These are phyloP conservation scores for Cetoscarus ocellatus DNA, from an alignment of 2,797 vertebrate species.

Conservation along the genomic window DNA sequence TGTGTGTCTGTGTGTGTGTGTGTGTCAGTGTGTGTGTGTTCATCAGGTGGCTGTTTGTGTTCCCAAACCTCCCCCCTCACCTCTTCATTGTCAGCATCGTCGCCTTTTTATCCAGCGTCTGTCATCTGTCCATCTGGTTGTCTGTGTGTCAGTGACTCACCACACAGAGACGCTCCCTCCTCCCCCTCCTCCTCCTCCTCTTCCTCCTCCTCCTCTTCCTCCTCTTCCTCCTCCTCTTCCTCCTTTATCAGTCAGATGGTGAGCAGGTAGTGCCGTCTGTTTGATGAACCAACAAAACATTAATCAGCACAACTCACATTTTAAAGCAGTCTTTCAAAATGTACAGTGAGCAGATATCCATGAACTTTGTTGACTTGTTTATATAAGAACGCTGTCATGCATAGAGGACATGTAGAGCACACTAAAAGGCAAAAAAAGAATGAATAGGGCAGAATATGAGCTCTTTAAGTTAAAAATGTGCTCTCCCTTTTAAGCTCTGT, in stretches of 20 bases:
- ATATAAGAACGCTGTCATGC: no score
- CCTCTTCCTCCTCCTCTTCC: conserved; percentile 9
- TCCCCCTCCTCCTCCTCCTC: neutral
- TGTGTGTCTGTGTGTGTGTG: conserved; percentile 32
- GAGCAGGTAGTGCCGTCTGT: no score
- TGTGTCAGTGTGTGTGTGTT: conserved; percentile 9
- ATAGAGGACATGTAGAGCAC: no score
- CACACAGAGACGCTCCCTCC: conserved; percentile 4
- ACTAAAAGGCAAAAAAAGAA: no score
- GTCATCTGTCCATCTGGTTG: conserved; percentile 32
- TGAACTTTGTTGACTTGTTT: no score
- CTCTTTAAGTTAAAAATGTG: no score
- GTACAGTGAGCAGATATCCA: no score
- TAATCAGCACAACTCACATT: neutral
- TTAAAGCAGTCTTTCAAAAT: no score
- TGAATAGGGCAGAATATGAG: no score
- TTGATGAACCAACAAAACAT: no score
- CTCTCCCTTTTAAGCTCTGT: no score
- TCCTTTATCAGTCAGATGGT: no score
- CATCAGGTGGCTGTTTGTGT: conserved; percentile 65
- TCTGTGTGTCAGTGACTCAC: conserved; percentile 46
- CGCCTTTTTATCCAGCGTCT: conserved; percentile 57
- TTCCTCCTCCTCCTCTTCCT: neutral
- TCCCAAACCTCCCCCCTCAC: conserved; percentile 45
- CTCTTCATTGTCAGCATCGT: conserved; percentile 45